Evolutionary conservation across 2,113 vertebrate genomes (phyloP).

Genomic region (Strigops habroptila): DNA sequence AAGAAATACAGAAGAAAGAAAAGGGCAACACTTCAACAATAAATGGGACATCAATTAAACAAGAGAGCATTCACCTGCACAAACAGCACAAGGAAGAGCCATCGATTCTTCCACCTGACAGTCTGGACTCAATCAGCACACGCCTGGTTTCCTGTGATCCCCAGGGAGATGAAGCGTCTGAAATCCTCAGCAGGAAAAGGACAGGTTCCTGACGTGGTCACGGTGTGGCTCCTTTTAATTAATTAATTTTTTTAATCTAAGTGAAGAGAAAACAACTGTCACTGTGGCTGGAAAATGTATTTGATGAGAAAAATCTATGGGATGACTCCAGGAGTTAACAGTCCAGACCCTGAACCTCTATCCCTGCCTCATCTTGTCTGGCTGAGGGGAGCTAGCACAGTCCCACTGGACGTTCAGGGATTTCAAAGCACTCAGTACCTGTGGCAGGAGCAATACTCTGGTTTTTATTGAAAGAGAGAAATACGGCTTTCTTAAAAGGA

Average conservation of each 20-base stretch:
- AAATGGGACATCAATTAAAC: conserved; percentile 25
- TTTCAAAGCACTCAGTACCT: neutral
- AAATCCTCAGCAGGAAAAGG: neutral
- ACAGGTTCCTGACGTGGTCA: neutral
- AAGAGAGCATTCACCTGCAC: neutral
- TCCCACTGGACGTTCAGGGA: neutral
- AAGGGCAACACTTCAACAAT: neutral
- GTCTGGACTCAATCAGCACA: neutral
- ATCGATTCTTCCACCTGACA: neutral
- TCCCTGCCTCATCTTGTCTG: neutral
- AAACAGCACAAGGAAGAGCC: neutral
- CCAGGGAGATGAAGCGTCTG: neutral
- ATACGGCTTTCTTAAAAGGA: neutral
- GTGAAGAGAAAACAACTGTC: neutral
- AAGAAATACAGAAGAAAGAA: neutral
- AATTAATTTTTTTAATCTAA: neutral
- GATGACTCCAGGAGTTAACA: neutral
- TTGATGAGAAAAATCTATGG: neutral
- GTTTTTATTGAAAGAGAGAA: neutral
- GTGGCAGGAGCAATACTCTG: neutral
- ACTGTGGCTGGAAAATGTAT: neutral
- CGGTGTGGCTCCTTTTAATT: neutral
- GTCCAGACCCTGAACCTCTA: neutral
- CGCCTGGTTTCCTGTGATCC: neutral
- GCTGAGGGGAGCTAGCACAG: neutral